phyloP scores from a whole-genome alignment of 2,888 invertebrate species.

The Rugalucina vietnamica region DNA sequence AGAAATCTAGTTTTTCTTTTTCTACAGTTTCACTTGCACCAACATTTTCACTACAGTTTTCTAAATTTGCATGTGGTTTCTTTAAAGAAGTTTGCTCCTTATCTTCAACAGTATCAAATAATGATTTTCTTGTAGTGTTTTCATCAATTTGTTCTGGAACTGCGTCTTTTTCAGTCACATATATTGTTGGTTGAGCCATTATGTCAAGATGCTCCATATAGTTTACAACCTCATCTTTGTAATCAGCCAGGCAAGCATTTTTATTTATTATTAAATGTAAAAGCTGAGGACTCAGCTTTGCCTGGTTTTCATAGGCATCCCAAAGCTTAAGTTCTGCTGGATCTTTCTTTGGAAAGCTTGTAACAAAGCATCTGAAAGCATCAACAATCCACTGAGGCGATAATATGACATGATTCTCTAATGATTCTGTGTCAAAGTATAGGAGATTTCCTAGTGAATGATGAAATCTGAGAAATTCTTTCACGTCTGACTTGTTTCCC shows the following conservation, averaged over 20 bases:
- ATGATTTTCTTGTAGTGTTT: not conserved
- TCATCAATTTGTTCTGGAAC: not conserved
- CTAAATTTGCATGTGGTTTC: too few species aligned
- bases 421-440: slow-evolving; percentile 40
- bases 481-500: slow-evolving; percentile 17
- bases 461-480: slow-evolving; percentile 44
- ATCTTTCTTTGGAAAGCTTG: slow-evolving; percentile 34
- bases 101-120: not conserved
- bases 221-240: slow-evolving; percentile 33
- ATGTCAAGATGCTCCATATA: slow-evolving; percentile 55
- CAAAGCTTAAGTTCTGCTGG: slow-evolving; percentile 16
- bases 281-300: slow-evolving; percentile 23
- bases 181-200: slow-evolving; percentile 39
- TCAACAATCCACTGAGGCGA: slow-evolving; percentile 57
- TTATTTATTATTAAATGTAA: slow-evolving; percentile 40
- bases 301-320: slow-evolving; percentile 34
- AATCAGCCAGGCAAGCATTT: slow-evolving; percentile 15
- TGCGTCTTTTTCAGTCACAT: not conserved
- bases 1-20: slow-evolving; percentile 27
- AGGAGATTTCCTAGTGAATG: slow-evolving; percentile 51
- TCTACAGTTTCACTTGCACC: not conserved
- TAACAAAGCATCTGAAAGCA: slow-evolving; percentile 52
- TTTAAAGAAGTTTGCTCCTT: not conserved
- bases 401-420: slow-evolving; percentile 37
- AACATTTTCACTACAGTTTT: not conserved